phyloP scores from a whole-genome alignment of 2,797 vertebrate species.

The Podarcis siculus region DNA sequence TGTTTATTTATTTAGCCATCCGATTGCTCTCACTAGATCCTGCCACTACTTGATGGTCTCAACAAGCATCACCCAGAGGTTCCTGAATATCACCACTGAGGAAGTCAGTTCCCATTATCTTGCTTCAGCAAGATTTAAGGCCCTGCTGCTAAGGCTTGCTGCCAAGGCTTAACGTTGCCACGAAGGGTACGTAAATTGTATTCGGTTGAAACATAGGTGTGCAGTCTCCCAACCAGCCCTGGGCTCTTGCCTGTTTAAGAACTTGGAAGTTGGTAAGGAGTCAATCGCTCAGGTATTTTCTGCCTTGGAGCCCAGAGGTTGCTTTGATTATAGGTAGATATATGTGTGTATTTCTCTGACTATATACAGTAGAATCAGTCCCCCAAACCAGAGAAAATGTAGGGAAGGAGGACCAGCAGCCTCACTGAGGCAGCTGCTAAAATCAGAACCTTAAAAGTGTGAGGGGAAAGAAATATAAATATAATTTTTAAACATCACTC shows the following conservation, averaged over 20 bases:
- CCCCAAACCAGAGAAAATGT: not conserved
- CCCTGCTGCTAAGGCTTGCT: not conserved
- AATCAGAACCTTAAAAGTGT: not conserved
- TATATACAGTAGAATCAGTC: not conserved
- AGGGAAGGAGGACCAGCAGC: not conserved
- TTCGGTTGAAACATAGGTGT: not conserved
- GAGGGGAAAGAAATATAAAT: not conserved
- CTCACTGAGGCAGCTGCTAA: not conserved
- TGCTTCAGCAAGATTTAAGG: conserved; percentile 10
- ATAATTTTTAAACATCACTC: not conserved
- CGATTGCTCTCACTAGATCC: conserved; percentile 8
- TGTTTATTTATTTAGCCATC: not conserved
- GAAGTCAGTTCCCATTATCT: not conserved
- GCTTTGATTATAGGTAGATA: not conserved
- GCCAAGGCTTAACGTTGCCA: not conserved
- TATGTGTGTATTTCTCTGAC: not conserved
- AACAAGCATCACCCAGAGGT: not conserved
- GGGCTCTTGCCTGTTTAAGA: conserved; percentile 1
- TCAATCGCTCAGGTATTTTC: not conserved
- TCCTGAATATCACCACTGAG: not conserved
- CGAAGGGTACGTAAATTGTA: not conserved
- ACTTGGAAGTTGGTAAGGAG: not conserved
- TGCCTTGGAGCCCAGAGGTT: not conserved
- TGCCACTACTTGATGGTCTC: conserved; percentile 4
- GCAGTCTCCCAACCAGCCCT: not conserved